Percentiles rank a stretch among this genome's conserved stretches.
Evolutionary conservation across 1,140 invertebrate species (phyloP).

Genomic region (Zaprionus africanus): DNA sequence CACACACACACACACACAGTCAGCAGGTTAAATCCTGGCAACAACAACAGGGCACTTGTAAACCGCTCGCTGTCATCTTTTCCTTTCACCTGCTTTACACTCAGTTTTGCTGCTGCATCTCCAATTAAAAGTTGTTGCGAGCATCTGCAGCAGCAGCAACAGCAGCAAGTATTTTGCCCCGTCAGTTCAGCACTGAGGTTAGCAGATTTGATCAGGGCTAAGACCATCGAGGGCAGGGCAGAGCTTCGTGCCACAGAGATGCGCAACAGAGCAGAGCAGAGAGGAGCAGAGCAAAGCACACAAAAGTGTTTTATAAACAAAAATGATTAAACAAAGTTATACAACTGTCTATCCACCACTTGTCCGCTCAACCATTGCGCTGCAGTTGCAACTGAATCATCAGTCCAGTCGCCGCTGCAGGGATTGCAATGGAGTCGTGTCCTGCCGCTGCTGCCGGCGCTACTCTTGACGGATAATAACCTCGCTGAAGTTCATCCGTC

Average conservation of each 20-base stretch:
- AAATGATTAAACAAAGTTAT: conserved; percentile 75
- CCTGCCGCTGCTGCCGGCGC: conserved; percentile 14
- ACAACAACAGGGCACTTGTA: conserved; percentile 27
- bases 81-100: conserved; percentile 64
- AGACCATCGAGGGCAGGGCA: conserved; percentile 14
- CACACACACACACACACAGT: conserved; percentile 11
- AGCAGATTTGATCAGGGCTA: conserved; percentile 32
- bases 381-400: conserved; percentile 28
- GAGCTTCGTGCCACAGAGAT: too few species aligned
- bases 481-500: conserved; percentile 12
- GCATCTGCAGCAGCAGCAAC: conserved; percentile 32
- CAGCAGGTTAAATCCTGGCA: conserved; percentile 12
- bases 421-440: conserved; percentile 22
- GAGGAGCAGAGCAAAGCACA: conserved; percentile 23
- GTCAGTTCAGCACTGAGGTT: conserved; percentile 18
- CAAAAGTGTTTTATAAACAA: conserved; percentile 70
- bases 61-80: conserved; percentile 65
- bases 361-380: conserved; percentile 16
- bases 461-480: conserved; percentile 61
- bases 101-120: conserved; percentile 43
- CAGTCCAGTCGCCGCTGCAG: background rate
- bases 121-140: conserved; percentile 76
- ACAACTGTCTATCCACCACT: conserved; percentile 31
- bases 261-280: background rate
- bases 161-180: conserved; percentile 27